These are phyloP conservation scores for Xylocopa sonorina DNA, from an alignment of 1,140 invertebrate species.

Conservation along the genomic window DNA sequence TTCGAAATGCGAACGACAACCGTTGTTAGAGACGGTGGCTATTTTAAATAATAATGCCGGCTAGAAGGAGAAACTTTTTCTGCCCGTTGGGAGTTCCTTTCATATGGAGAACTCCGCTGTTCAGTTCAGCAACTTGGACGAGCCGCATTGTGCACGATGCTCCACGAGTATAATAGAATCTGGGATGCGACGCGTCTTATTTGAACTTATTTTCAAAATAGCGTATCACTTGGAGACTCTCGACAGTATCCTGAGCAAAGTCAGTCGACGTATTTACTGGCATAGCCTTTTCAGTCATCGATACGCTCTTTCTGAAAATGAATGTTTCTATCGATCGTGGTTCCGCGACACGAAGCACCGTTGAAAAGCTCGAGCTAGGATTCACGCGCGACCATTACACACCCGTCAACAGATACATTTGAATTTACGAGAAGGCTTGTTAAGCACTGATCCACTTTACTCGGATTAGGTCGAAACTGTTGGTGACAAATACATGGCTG, in stretches of 20 bases:
- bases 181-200: not conserved
- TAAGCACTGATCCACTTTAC: conserved; percentile 55
- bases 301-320: not conserved
- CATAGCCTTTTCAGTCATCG: no score
- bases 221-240: no score
- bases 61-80: conserved; percentile 9
- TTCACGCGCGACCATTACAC: conserved; percentile 1
- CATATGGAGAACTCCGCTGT: not conserved
- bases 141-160: not conserved
- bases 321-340: not conserved
- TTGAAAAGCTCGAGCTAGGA: not conserved
- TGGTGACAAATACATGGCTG: conserved; percentile 99
- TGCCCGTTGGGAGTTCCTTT: not conserved
- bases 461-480: conserved; percentile 96
- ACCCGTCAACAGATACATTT: conserved; percentile 11
- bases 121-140: not conserved
- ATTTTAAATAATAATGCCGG: conserved; percentile 22
- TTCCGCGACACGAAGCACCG: not conserved
- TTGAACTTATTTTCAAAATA: not conserved
- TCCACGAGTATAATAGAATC: not conserved
- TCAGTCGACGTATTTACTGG: no score
- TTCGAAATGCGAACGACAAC: conserved; percentile 6
- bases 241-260: no score
- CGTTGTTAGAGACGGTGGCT: not conserved
- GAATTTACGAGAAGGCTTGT: conserved; percentile 41